Evolutionary conservation across 2,113 vertebrate genomes (phyloP), one percentile per base, ranked within the genome.

Genomic region (Montifringilla adamsi): DNA sequence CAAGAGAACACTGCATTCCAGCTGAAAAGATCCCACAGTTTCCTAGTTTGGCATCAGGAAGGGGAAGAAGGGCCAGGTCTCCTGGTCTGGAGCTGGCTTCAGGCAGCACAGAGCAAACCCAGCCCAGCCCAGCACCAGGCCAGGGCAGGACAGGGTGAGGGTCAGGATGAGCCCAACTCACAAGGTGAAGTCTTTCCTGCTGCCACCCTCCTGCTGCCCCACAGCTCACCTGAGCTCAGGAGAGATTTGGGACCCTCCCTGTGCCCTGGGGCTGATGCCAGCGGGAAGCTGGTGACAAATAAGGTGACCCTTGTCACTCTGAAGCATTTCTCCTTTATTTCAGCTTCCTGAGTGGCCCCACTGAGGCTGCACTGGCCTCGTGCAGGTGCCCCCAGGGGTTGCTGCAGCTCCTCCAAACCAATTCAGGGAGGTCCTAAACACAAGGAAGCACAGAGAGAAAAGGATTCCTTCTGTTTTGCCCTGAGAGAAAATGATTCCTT

Each of bases 111-210:
- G 58, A 43, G 3, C 44, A 50, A 68, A 6, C 10, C 8, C 75
- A 46, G 22, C 16, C 22, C 15, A 83, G 28, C 43, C 56, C 68
- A n/a, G 47, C 58, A 9, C 27, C 1, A 0, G 46, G 7, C 7
- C 53, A 47, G 41, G 52, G 28, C 1, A 0, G 39, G 44, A 49
- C 49, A 28, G 64, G 0, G 1, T 31, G 21, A 46, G 15, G 31
- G 6, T 22, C 9, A n/a, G 55, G 13, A 21, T 0, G 2, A 23
- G 12, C 16, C 14, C 2, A 0, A 9, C 46, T 35, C 64, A 5
- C 0, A 9, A 11, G 37, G 21, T 23, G 30, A 62, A 11, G 2
- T 9, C 28, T 55, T 50, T 19, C 35, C 27, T 82, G 35, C 59
- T 88, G 60, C n/a, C 55, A 8, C 55, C 15, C 15, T 82, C 15